These are phyloP conservation scores for Equus quagga DNA, from an alignment of 2,113 vertebrate species.

Conservation along the genomic window DNA sequence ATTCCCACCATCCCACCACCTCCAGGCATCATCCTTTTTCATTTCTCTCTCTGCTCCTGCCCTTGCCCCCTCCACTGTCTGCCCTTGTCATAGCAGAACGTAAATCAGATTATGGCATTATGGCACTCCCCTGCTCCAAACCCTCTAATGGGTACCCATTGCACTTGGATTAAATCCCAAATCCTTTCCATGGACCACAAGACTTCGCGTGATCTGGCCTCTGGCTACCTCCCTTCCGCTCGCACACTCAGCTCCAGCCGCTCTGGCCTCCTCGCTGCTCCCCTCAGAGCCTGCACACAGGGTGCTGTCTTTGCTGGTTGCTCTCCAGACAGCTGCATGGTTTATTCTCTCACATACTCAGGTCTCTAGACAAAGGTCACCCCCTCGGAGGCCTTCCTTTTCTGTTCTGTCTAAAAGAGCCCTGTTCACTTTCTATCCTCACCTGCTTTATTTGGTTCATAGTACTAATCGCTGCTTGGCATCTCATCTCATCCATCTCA, in stretches of 20 bases:
- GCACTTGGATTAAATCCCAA: not conserved
- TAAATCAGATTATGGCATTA: not conserved
- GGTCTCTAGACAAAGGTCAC: not conserved
- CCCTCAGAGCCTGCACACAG: not conserved
- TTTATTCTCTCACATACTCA: not conserved
- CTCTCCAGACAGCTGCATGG: not conserved
- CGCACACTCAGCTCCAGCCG: rapidly evolving
- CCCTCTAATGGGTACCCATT: not conserved
- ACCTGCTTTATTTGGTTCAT: not conserved
- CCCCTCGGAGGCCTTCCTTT: not conserved
- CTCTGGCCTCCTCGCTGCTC: too few relatives aligned
- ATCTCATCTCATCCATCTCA: not conserved
- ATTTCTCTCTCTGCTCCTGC: not conserved
- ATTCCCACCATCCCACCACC: not conserved
- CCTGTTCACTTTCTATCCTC: not conserved
- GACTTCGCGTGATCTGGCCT: not conserved
- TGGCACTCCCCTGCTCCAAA: not conserved
- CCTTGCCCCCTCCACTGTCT: not conserved
- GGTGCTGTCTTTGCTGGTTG: not conserved
- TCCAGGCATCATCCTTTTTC: not conserved
- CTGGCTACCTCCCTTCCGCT: not conserved
- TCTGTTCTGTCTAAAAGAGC: not conserved
- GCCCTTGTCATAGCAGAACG: not conserved
- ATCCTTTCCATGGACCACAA: not conserved
- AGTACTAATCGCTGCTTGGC: not conserved